A percentile compares a stretch with the other conserved stretches of the same genome.
These are phyloP conservation scores for Coleophora flavipennella DNA, from an alignment of 2,888 invertebrate species.

Conservation along the genomic window DNA sequence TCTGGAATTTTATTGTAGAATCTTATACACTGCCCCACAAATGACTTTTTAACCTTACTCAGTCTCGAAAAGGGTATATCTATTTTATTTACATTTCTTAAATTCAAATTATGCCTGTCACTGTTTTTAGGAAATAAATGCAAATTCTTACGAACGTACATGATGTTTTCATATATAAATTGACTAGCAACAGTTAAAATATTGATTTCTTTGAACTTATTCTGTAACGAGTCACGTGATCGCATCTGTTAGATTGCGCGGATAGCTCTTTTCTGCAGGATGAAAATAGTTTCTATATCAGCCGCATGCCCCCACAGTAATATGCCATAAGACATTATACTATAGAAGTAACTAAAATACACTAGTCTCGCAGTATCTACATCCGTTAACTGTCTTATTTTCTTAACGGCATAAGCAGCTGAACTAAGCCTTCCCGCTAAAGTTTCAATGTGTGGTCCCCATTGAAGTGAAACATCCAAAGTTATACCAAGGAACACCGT, in stretches of 20 bases:
- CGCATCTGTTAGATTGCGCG: conserved; percentile 10
- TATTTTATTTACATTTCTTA: background rate
- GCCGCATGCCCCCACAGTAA: conserved; percentile 13
- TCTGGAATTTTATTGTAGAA: background rate
- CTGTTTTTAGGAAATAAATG: too few species aligned
- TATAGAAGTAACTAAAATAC: conserved; percentile 11
- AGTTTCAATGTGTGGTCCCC: conserved; percentile 7
- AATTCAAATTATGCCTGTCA: background rate
- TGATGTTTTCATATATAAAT: background rate
- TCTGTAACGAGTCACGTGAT: background rate
- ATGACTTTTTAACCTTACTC: background rate
- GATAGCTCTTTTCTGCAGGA: conserved; percentile 11
- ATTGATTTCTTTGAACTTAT: conserved; percentile 1
- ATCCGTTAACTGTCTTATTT: conserved; percentile 6
- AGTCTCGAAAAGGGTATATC: background rate
- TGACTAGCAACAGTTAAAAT: conserved; percentile 1
- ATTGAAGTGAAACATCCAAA: conserved; percentile 6
- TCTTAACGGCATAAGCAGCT: conserved; percentile 11
- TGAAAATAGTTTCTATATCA: conserved; percentile 11
- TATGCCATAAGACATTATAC: conserved; percentile 13
- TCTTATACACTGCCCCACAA: background rate
- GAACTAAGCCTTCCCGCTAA: conserved; percentile 10
- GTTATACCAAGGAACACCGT: conserved; percentile 8
- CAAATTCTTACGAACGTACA: background rate
- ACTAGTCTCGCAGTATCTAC: conserved; percentile 4